Conservation (phyloP, 2,797 vertebrate genomes). For the Choloepus didactylus region DNA sequence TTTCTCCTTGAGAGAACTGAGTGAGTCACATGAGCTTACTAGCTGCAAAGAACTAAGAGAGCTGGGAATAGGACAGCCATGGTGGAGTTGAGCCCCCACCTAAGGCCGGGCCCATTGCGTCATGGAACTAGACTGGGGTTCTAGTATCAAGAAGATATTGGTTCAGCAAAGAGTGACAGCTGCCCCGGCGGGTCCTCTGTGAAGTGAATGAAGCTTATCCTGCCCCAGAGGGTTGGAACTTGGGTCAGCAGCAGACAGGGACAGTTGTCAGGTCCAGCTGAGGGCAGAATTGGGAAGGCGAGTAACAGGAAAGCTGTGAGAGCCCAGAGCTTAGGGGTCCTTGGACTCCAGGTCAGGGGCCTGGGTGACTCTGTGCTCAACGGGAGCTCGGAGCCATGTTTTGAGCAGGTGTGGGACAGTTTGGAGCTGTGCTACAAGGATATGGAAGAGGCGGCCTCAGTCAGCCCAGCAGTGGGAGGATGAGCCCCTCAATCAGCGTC, state of each 20-base stretch:
- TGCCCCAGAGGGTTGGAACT: background rate
- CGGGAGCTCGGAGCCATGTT: background rate
- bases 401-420: background rate
- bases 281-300: background rate
- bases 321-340: background rate
- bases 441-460: background rate
- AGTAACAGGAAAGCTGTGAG: background rate
- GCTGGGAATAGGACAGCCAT: background rate
- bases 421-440: background rate
- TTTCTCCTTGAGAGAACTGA: background rate
- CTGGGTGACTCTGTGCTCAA: background rate
- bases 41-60: background rate
- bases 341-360: background rate
- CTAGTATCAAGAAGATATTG: background rate
- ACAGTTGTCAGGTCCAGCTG: too few species aligned
- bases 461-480: background rate
- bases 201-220: background rate
- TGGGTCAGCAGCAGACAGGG: background rate
- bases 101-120: background rate
- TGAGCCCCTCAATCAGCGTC: background rate
- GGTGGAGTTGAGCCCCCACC: background rate
- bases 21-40: background rate
- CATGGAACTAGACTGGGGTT: background rate
- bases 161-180: background rate
- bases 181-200: fast-evolving